Evolutionary conservation across 2,888 invertebrate genomes (phyloP).

Genomic region (Coleophora deauratella): DNA sequence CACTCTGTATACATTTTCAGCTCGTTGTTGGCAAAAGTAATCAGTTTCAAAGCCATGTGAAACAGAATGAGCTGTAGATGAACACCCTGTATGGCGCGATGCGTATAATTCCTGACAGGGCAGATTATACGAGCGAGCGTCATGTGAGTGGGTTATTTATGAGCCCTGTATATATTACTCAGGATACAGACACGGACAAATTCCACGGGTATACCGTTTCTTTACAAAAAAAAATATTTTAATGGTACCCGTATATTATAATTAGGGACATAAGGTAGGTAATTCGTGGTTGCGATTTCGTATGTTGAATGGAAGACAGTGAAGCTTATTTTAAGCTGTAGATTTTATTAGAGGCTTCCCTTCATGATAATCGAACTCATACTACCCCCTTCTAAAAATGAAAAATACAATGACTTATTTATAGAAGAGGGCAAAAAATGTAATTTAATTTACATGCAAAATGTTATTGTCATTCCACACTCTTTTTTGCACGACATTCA

Average conservation of each 20-base stretch:
- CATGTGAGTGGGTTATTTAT: conserved; percentile 53
- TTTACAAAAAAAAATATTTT: conserved; percentile 17
- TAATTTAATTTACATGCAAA: not conserved
- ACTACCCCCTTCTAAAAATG: too few species aligned
- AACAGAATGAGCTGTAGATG: too few species aligned
- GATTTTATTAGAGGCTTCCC: too few species aligned
- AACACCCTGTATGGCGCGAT: not conserved
- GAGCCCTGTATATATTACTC: conserved; percentile 43
- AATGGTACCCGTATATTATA: not conserved
- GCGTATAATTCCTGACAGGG: conserved; percentile 13
- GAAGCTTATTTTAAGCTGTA: too few species aligned
- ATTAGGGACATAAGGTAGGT: too few species aligned
- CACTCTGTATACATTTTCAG: too few species aligned
- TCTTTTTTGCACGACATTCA: not conserved
- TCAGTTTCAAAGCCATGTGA: too few species aligned
- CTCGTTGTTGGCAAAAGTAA: too few species aligned
- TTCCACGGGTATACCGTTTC: conserved; percentile 32
- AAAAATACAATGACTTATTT: too few species aligned
- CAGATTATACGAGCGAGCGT: conserved; percentile 41
- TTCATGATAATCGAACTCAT: too few species aligned
- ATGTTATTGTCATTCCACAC: not conserved
- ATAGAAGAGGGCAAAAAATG: not conserved
- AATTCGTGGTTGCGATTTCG: not conserved
- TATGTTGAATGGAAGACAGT: too few species aligned
- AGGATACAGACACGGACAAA: conserved; percentile 26